These are phyloP conservation scores for Salvator merianae DNA, from an alignment of 2,113 vertebrate genomes.

Conservation along the genomic window DNA sequence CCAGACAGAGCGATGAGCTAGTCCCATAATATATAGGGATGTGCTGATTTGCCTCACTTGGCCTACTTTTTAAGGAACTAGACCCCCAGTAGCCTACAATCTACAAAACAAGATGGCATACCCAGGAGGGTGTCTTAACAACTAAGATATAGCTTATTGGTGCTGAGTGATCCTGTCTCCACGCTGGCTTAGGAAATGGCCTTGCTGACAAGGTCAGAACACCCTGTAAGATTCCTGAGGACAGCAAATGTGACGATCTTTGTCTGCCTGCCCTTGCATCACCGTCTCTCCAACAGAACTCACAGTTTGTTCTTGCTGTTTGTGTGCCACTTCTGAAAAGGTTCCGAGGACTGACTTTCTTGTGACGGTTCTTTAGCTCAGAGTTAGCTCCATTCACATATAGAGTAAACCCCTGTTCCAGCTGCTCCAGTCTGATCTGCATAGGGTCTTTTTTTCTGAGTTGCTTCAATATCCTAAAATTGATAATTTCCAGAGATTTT, in stretches of 20 bases:
- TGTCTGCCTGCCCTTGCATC: too few species aligned
- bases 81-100: not conserved
- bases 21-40: not conserved
- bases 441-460: conserved; percentile 80
- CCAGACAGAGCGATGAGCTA: not conserved
- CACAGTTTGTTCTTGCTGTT: conserved; percentile 75
- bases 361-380: conserved; percentile 66
- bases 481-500: not conserved
- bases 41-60: not conserved
- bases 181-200: not conserved
- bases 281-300: conserved; percentile 27
- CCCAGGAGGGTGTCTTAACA: not conserved
- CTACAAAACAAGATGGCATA: not conserved
- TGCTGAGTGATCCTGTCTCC: too few species aligned
- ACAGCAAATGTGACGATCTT: too few species aligned
- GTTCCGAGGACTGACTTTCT: conserved; percentile 50
- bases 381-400: conserved; percentile 96
- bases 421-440: conserved; percentile 82
- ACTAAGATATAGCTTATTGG: too few species aligned
- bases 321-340: conserved; percentile 61
- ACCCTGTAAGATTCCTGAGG: not conserved
- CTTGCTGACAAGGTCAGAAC: not conserved
- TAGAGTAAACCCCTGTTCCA: conserved; percentile 92
- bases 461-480: conserved; percentile 79
- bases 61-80: not conserved